phyloP scores from a whole-genome alignment of 2,888 invertebrate species.

The Homarus gammarus region DNA sequence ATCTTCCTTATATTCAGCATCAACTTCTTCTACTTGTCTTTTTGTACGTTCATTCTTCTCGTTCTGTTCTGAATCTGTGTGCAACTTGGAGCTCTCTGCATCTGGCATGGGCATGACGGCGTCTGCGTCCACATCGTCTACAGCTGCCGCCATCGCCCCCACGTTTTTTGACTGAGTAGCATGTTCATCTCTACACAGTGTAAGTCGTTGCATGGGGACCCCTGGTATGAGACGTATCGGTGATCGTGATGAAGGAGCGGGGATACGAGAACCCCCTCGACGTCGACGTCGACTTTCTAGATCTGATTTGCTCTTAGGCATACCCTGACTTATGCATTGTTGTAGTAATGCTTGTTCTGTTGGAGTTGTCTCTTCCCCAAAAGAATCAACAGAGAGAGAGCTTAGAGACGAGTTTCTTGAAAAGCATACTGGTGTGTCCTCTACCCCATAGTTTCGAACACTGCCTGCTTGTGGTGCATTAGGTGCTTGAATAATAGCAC shows the following conservation, averaged over 20 bases:
- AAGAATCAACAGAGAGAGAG: conserved; percentile 83
- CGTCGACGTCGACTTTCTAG: conserved; percentile 49
- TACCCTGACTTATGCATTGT: conserved; percentile 76
- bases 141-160: conserved; percentile 59
- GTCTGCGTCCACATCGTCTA: conserved; percentile 45
- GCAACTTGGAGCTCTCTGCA: conserved; percentile 74
- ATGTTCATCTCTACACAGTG: conserved; percentile 60
- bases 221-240: conserved; percentile 70
- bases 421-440: conserved; percentile 86
- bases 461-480: conserved; percentile 56
- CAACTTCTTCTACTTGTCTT: conserved; percentile 52
- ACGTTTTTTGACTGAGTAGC: conserved; percentile 63
- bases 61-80: conserved; percentile 72
- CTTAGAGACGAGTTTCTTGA: conserved; percentile 85
- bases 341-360: conserved; percentile 75
- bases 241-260: conserved; percentile 66
- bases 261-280: conserved; percentile 63
- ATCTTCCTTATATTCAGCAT: conserved; percentile 33
- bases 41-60: conserved; percentile 70
- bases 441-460: conserved; percentile 83
- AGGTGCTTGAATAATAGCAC: conserved; percentile 21
- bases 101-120: conserved; percentile 67
- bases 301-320: conserved; percentile 75
- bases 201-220: conserved; percentile 73
- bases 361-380: conserved; percentile 73